These are phyloP conservation scores for Epicauta chinensis DNA, from an alignment of 1,140 invertebrate genomes.

Conservation along the genomic window DNA sequence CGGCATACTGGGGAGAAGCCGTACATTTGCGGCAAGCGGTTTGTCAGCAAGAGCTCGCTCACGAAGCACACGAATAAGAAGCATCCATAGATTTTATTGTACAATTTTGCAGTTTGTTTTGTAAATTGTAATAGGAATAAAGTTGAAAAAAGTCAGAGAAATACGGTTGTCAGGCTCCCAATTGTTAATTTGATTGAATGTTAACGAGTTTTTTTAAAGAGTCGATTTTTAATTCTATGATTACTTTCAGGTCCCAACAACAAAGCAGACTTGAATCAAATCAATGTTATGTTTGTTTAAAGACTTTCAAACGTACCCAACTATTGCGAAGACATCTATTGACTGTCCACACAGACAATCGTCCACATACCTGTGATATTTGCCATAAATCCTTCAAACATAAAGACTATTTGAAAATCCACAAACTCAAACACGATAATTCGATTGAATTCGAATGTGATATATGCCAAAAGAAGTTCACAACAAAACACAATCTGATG, in stretches of 20 bases:
- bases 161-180: too few relatives aligned
- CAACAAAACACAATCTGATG: constrained; percentile 41
- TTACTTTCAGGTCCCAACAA: too few relatives aligned
- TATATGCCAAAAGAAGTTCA: constrained; percentile 33
- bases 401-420: constrained; percentile 40
- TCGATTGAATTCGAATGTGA: neutral
- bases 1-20: constrained; percentile 69
- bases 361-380: constrained; percentile 51
- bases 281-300: constrained; percentile 28
- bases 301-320: constrained; percentile 33
- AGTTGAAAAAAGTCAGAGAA: neutral
- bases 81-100: too few relatives aligned
- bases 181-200: too few relatives aligned
- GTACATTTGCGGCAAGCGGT: constrained; percentile 67
- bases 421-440: constrained; percentile 18
- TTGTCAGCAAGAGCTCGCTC: too few relatives aligned
- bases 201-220: too few relatives aligned
- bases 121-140: too few relatives aligned
- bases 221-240: neutral
- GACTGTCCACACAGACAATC: constrained; percentile 48
- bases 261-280: too few relatives aligned
- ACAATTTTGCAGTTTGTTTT: too few relatives aligned
- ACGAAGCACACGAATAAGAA: too few relatives aligned
- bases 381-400: constrained; percentile 50
- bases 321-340: constrained; percentile 26